Base-by-base conservation (phyloP, 2,888 invertebrate genomes). In the Trichopria drosophilae region DNA sequence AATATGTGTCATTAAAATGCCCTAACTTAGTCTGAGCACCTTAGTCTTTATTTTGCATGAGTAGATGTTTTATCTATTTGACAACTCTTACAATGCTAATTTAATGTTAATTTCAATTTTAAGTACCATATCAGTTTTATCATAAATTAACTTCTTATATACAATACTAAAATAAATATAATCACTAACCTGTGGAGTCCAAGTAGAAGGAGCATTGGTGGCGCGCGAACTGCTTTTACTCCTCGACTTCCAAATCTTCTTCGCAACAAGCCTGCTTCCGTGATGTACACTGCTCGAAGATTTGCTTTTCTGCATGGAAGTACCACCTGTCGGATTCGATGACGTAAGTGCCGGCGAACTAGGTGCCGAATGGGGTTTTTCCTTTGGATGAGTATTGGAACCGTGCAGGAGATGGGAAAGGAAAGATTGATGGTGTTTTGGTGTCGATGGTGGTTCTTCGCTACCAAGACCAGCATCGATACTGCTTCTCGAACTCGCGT, bases 221-320 rank as follows among this genome's bases (percentile, higher is more conserved):
- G 79, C 72, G 65, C 88, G 81, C 61, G 86, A 86, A 63, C 88
- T 87, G 69, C 88, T 88, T 71, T 92, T 90, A 63, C 90, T 90
- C 67, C 93, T 80, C 62, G 88, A 86, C 69, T 87, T 83, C 85
- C 90, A 92, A 70, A 93, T 86, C 76, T 88, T 87, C 79, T 88
- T 89, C 70, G 90, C 85, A 64, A 91, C 88, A 74, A 88, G 84
- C 73, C 81, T 75, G 62, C 81, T 80, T 36, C 82, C 81, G 64
- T 82, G 82, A 64, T 89, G 88, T 72, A 90, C 87, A 78, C 88
- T 90, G 71, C 90, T 88, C 62, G 90, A 88, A 20, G 90, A 90
- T 76, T 91, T 90, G 68, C 90, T 91, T 80, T 91, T 92, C 83
- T 91, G 90, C 91, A 91, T 91, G 75, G 84, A 84, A 67, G 75